phyloP scores from a whole-genome alignment of 1,140 invertebrate species.

The Drosophila pruinosa region DNA sequence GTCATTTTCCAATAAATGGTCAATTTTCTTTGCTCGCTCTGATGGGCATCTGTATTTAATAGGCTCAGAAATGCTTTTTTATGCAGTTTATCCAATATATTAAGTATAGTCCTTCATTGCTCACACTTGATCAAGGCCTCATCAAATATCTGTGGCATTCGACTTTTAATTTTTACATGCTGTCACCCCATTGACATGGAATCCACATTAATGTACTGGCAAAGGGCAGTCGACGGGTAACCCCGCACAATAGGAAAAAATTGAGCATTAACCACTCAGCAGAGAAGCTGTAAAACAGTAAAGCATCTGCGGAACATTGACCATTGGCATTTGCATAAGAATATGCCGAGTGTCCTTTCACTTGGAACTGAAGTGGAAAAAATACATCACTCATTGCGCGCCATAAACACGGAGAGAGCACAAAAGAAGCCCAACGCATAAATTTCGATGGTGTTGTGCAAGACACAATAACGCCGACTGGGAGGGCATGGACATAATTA shows the following conservation, averaged over 20 bases:
- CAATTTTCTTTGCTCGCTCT: background rate
- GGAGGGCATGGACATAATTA: conserved; percentile 47
- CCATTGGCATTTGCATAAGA: conserved; percentile 43
- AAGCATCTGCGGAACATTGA: background rate
- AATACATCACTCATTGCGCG: conserved; percentile 55
- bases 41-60: background rate
- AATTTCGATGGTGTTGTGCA: conserved; percentile 40
- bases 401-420: conserved; percentile 42
- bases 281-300: background rate
- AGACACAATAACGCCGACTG: conserved; percentile 26
- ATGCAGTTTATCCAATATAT: background rate
- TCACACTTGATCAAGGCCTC: no score
- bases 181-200: background rate
- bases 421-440: conserved; percentile 55
- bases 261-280: conserved; percentile 6
- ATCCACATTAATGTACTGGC: conserved; percentile 4
- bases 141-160: background rate
- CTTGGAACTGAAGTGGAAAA: conserved; percentile 28
- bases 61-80: no score
- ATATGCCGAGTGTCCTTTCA: conserved; percentile 35
- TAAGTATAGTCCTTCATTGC: no score
- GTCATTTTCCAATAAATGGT: background rate
- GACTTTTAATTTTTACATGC: background rate
- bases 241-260: conserved; percentile 31
- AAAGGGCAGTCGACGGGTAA: background rate